Conservation (phyloP, 1,140 invertebrate species). For the Drosophila insularis region DNA sequence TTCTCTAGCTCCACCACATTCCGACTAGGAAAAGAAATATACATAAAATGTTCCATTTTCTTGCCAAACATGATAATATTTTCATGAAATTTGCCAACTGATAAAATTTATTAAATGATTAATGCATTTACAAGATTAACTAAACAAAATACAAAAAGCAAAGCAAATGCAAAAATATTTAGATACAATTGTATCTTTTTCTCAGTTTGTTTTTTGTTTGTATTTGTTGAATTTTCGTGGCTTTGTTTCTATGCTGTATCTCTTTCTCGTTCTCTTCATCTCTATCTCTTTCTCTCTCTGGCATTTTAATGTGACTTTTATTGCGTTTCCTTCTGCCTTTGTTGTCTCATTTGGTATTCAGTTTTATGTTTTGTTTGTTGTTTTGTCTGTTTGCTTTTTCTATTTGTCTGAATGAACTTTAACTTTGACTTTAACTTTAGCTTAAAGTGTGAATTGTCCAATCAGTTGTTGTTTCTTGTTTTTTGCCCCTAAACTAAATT, state of each 20-base stretch:
- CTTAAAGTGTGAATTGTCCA: slow-evolving; percentile 22
- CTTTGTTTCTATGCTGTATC: slow-evolving; percentile 25
- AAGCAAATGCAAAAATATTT: slow-evolving; percentile 39
- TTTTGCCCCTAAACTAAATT: background rate
- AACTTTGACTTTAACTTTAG: slow-evolving; percentile 23
- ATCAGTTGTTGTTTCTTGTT: background rate
- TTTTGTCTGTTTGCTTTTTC: slow-evolving; percentile 30
- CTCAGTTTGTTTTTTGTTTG: slow-evolving; percentile 26
- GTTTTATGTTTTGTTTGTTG: slow-evolving; percentile 59
- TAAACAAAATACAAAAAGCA: background rate
- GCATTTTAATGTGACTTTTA: slow-evolving; percentile 79
- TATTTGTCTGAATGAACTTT: slow-evolving; percentile 32
- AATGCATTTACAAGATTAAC: slow-evolving; percentile 53
- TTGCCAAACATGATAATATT: slow-evolving; percentile 50
- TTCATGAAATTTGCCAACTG: slow-evolving; percentile 34
- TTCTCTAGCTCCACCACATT: slow-evolving; percentile 31
- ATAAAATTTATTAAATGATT: slow-evolving; percentile 51
- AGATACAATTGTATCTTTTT: slow-evolving; percentile 65
- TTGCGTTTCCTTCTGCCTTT: slow-evolving; percentile 66
- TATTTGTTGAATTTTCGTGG: slow-evolving; percentile 24
- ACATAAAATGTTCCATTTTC: slow-evolving; percentile 35
- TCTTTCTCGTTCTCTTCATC: background rate
- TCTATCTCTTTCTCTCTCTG: slow-evolving; percentile 3
- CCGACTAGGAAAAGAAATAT: slow-evolving; percentile 47
- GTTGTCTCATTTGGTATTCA: slow-evolving; percentile 77